Percentiles rank a stretch among this genome's conserved stretches.
These are phyloP conservation scores for Diploscapter pachys DNA, from an alignment of 1,140 invertebrate genomes.

Conservation along the genomic window DNA sequence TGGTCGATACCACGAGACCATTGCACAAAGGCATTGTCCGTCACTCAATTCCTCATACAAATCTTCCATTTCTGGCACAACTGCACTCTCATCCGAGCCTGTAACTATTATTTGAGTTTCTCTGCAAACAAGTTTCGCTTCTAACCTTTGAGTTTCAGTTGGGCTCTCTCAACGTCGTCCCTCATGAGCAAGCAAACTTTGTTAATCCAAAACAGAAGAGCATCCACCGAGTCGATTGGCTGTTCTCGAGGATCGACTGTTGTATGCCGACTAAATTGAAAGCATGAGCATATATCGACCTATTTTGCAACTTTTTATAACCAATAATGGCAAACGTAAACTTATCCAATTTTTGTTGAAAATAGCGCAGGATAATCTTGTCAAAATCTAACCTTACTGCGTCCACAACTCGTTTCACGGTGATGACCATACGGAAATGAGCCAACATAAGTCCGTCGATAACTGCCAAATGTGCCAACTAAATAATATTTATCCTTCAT, in stretches of 20 bases:
- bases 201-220: slow-evolving; percentile 67
- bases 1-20: slow-evolving; percentile 90
- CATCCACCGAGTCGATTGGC: slow-evolving; percentile 76
- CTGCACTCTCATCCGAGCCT: slow-evolving; percentile 36
- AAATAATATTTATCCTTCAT: slow-evolving; percentile 45
- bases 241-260: slow-evolving; percentile 63
- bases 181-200: slow-evolving; percentile 56
- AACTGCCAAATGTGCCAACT: slow-evolving; percentile 92
- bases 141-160: slow-evolving; percentile 36
- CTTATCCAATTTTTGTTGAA: background rate
- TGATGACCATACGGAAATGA: slow-evolving; percentile 87
- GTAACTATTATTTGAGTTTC: background rate
- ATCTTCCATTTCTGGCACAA: slow-evolving; percentile 64
- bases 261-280: slow-evolving; percentile 60
- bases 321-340: background rate
- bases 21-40: slow-evolving; percentile 80
- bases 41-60: slow-evolving; percentile 77
- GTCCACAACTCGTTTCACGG: slow-evolving; percentile 78
- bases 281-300: slow-evolving; percentile 7
- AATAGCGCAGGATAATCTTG: background rate
- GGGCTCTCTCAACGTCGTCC: slow-evolving; percentile 52
- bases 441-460: slow-evolving; percentile 93
- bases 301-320: background rate
- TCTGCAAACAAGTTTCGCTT: background rate
- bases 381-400: slow-evolving; percentile 68